These are phyloP conservation scores for Tenualosa thibaudeaui DNA, from an alignment of 2,797 vertebrate species.

Conservation along the genomic window DNA sequence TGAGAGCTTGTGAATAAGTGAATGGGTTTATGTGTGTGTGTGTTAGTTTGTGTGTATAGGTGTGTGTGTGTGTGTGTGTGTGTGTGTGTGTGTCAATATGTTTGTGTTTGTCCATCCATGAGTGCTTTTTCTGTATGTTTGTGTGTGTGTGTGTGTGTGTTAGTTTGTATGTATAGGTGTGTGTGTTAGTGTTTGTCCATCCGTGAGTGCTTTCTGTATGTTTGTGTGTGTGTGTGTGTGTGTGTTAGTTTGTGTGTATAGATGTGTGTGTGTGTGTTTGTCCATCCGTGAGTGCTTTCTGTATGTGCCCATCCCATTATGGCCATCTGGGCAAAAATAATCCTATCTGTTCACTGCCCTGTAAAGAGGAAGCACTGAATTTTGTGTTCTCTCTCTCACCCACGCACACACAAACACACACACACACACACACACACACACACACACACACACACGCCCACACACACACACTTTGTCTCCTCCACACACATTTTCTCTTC, in stretches of 20 bases:
- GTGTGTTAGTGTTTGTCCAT: background rate
- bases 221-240: background rate
- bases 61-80: background rate
- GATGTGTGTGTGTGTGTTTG: background rate
- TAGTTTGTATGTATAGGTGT: too few relatives aligned
- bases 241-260: background rate
- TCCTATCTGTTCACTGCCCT: conserved; percentile 24
- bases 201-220: background rate
- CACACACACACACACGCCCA: background rate
- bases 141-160: conserved; percentile 53
- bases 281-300: background rate
- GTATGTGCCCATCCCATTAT: background rate
- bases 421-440: background rate
- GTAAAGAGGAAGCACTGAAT: conserved; percentile 27
- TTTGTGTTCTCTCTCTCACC: background rate
- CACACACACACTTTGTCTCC: too few relatives aligned
- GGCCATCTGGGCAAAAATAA: conserved; percentile 2
- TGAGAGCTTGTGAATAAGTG: too few relatives aligned
- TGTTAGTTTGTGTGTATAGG: too few relatives aligned
- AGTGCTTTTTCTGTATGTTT: too few relatives aligned
- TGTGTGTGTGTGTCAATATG: too few relatives aligned
- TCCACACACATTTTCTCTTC: background rate
- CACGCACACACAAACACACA: background rate
- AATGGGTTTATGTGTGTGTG: conserved; percentile 51
- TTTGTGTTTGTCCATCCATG: too few relatives aligned